Base-by-base conservation (phyloP, 1,140 invertebrate genomes). In the Nymphalis io region DNA sequence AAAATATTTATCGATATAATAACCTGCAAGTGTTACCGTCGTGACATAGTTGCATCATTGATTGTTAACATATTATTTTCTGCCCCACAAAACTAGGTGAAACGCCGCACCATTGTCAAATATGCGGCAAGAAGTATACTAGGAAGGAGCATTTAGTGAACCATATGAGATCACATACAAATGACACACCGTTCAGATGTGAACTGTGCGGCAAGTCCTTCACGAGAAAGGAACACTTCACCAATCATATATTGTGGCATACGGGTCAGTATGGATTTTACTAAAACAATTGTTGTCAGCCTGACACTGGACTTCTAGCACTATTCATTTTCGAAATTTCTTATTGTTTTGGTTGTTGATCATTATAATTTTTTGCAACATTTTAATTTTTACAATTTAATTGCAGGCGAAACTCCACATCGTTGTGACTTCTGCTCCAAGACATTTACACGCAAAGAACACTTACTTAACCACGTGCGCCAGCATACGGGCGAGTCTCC, bases 121-220 rank as follows among this genome's bases (percentile, higher is more conserved):
- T 95, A 62, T 96, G 95, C 84, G 94, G 94, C 71, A 96, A 96
- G 92, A 95, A 95, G 81, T 96, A 95, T 88, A 96, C 95, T 60
- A 93, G 95, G 68, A 96, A 95, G 87, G 95, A 96, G 85, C 95
- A 96, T 91, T 93, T 95, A 78, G 93, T 94, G 69, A 95, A 95
- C 87, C 95, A 96, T 88, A 95, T 95, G 94, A 93, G 95, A 63
- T 95, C 95, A 46, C 95, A 96, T 83, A 98, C 97, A 69, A 97
- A 97, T 76, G 97, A 97, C 84, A 95, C 94, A 51, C 95, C 95
- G 68, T 95, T 95, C 89, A 93, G 95, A 76, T 96, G 95, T 89
- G 95, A 96, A 88, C 95, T 96, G 85, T 98, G 97, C 90, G 95
- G 95, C 83, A 97, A 97, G 92, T 95, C 95, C 48, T 98, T 98